phyloP scores from a whole-genome alignment of 1,140 invertebrate species.

The Sminthurinus signatus region DNA sequence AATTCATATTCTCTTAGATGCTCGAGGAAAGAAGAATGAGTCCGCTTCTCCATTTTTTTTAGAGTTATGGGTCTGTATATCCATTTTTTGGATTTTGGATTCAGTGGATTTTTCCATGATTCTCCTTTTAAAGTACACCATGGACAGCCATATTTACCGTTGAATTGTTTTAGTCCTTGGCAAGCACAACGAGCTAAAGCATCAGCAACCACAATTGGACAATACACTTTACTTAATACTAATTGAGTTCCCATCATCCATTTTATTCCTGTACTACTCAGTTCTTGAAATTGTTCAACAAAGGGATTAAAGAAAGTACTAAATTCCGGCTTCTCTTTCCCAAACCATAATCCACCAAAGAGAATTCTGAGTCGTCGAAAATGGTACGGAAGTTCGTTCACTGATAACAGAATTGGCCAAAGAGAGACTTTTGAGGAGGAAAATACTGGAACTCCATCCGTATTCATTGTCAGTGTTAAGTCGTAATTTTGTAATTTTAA shows the following conservation, averaged over 20 bases:
- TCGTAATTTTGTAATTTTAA: conserved; percentile 6
- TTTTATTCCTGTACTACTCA: background rate
- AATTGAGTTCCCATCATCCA: conserved; percentile 1
- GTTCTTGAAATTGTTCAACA: background rate
- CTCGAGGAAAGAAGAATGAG: background rate
- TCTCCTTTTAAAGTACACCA: conserved; percentile 16
- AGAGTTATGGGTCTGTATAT: conserved; percentile 6
- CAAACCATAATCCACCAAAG: conserved; percentile 35
- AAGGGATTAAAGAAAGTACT: conserved; percentile 14
- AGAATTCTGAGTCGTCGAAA: conserved; percentile 27
- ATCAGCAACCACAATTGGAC: conserved; percentile 10
- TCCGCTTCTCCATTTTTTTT: background rate
- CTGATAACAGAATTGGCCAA: conserved; percentile 43
- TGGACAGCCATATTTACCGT: conserved; percentile 21
- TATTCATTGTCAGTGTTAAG: conserved; percentile 24
- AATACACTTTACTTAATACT: background rate
- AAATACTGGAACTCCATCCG: conserved; percentile 44
- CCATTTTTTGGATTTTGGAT: conserved; percentile 27
- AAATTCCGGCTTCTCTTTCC: conserved; percentile 20
- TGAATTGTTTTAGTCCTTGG: conserved; percentile 28
- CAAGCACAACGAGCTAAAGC: conserved; percentile 21
- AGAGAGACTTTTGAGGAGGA: conserved; percentile 44
- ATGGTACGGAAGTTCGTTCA: conserved; percentile 43
- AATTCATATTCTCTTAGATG: conserved; percentile 10
- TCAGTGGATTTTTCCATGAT: conserved; percentile 11